Base-by-base conservation (phyloP, 1,140 invertebrate species). In the Paramacrobiotus metropolitanus region DNA sequence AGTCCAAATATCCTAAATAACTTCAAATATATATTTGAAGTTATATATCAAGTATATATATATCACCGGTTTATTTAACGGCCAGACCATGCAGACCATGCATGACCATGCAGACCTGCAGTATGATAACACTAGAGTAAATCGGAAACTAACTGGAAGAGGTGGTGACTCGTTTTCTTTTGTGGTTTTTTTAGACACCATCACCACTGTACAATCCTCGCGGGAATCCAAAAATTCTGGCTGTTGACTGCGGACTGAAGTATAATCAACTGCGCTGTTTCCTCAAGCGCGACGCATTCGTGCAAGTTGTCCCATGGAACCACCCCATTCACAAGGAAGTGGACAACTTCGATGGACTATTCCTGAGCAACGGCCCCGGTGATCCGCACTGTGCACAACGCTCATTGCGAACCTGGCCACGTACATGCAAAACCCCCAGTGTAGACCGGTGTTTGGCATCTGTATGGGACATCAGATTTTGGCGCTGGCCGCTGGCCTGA, bases 181-280 rank as follows among this genome's bases (percentile, higher is more conserved):
- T 29, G 24, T n/a, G n/a, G n/a, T n/a, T 44, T 30, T 59, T 60
- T 65, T 65, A 78, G 60, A 69, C 87, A 83, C 71, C 78, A 72
- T 71, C 78, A 0, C 75, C 74, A 64, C 79, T 80, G 0, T 92
- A 81, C 68, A 94, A 94, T 71, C 69, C 76, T 0, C 69, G 73
- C 21, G 87, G 87, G 18, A 75, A 75, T 61, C 79, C 86, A 0
- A 81, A 82, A 61, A 88, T 99, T 62, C 80, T 87, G 65, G 84
- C 84, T 2, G 75, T 99, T 31, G 70, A 71, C 63, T 71, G 66
- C 62, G 70, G 70, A 9, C 62, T 71, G 29, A 71, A 71, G 60
- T 65, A 68, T 63, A 71, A 70, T 60, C 69, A 70, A 63, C 63
- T 71, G 15, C 61, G 68, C 15, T 67, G 62, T 59, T 64, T 71